A percentile compares a stretch with the other conserved stretches of the same genome.
phyloP scores from a whole-genome alignment of 2,888 invertebrate genomes.

The Athalia rosae region DNA sequence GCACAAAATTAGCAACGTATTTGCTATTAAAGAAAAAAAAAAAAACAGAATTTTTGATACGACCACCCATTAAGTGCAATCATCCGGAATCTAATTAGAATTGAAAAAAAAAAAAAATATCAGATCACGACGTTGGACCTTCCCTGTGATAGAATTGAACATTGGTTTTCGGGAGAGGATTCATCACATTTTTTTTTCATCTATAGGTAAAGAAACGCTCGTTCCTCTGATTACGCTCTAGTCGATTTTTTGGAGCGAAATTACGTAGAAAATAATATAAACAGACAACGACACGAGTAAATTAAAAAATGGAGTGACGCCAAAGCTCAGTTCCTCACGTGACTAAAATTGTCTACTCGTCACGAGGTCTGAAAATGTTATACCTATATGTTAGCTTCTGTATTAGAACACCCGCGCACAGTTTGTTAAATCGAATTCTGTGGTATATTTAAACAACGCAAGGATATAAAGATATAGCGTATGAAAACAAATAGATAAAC shows the following conservation, averaged over 20 bases:
- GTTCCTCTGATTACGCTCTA: no score
- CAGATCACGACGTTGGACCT: no score
- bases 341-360: background rate
- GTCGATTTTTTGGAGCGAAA: background rate
- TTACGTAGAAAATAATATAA: conserved; percentile 6
- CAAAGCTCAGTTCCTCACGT: conserved; percentile 1
- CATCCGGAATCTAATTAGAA: no score
- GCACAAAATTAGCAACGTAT: no score
- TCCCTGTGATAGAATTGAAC: no score
- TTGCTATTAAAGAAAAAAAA: no score
- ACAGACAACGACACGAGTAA: background rate
- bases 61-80: no score
- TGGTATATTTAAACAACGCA: background rate
- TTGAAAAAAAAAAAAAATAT: no score
- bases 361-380: conserved; percentile 26
- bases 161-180: no score
- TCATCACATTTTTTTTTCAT: no score
- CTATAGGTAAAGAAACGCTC: no score
- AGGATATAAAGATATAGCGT: background rate
- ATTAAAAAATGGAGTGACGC: conserved; percentile 9
- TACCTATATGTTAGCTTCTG: background rate
- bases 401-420: background rate
- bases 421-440: background rate
- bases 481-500: background rate
- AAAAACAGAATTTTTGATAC: no score